A percentile compares a stretch with the other conserved stretches of the same genome.
These are phyloP conservation scores for Glaucopsyche alexis DNA, from an alignment of 2,888 invertebrate genomes.

Conservation along the genomic window DNA sequence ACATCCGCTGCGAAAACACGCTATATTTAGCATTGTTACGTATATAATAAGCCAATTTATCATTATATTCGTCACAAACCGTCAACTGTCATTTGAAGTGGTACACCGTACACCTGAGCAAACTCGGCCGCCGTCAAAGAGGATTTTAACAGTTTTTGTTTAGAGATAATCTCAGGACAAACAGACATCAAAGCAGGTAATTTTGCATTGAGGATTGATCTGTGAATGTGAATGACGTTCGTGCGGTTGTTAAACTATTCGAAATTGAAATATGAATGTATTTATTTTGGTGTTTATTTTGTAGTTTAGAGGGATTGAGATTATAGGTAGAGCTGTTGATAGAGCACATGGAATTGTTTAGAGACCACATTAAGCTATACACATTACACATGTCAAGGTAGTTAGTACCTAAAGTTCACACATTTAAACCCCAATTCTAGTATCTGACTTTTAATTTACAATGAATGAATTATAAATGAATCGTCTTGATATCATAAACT, in stretches of 20 bases:
- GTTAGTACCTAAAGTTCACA: no score
- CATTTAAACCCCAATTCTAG: no score
- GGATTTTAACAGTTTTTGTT: constrained; percentile 77
- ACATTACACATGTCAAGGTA: no score
- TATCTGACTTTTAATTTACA: no score
- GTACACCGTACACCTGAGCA: constrained; percentile 60
- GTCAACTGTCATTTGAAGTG: constrained; percentile 23
- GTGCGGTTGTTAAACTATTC: not conserved
- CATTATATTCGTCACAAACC: constrained; percentile 1
- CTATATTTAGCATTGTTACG: constrained; percentile 44
- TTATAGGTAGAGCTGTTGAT: not conserved
- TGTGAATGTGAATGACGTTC: constrained; percentile 27
- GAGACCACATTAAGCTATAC: no score
- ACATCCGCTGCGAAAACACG: constrained; percentile 13
- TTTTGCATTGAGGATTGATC: constrained; percentile 40
- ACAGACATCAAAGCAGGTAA: constrained; percentile 70
- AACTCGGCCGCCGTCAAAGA: constrained; percentile 66
- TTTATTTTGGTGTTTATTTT: not conserved
- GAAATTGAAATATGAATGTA: not conserved
- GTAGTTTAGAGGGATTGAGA: not conserved
- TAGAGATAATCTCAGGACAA: constrained; percentile 73
- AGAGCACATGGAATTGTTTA: not conserved
- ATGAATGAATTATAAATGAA: no score
- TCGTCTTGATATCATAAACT: no score
- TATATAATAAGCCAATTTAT: constrained; percentile 23